phyloP scores from a whole-genome alignment of 2,888 invertebrate species.

The Oxycera nigricornis region DNA sequence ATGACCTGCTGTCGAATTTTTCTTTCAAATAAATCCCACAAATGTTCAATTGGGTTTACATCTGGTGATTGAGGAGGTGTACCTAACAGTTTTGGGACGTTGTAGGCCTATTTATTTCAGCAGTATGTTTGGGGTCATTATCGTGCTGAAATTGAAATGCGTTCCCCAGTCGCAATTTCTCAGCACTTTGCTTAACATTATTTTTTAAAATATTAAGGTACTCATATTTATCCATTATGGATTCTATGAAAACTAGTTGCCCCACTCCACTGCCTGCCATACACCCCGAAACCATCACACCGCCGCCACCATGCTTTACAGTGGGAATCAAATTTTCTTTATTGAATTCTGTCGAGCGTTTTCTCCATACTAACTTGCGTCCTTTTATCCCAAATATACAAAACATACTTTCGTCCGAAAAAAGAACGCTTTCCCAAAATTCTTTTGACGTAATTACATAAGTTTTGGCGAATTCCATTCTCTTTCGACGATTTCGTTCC shows the following conservation, averaged over 20 bases:
- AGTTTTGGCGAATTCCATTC: not conserved
- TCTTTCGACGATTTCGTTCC: not conserved
- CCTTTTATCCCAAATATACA: no score
- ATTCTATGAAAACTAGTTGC: not conserved
- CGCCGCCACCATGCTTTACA: no score
- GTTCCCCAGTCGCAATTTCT: constrained; percentile 5
- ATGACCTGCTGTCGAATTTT: not conserved
- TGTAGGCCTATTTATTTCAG: not conserved
- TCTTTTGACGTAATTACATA: not conserved
- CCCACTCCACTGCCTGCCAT: not conserved
- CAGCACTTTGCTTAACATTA: constrained; percentile 15
- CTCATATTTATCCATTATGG: not conserved
- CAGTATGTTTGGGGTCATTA: constrained; percentile 2
- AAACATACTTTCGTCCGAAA: not conserved
- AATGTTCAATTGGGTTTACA: constrained; percentile 9
- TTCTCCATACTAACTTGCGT: constrained; percentile 14
- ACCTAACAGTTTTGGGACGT: not conserved
- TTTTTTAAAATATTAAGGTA: not conserved
- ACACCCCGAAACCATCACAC: no score
- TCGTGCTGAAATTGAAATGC: not conserved
- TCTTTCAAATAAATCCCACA: constrained; percentile 11
- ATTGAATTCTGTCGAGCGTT: not conserved
- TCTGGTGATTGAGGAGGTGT: constrained; percentile 19
- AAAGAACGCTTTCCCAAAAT: not conserved
- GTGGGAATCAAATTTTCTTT: constrained; percentile 1